A percentile compares a stretch with the other conserved stretches of the same genome.
Evolutionary conservation across 2,113 vertebrate species (phyloP).

Genomic region (Hyperopisus bebe): DNA sequence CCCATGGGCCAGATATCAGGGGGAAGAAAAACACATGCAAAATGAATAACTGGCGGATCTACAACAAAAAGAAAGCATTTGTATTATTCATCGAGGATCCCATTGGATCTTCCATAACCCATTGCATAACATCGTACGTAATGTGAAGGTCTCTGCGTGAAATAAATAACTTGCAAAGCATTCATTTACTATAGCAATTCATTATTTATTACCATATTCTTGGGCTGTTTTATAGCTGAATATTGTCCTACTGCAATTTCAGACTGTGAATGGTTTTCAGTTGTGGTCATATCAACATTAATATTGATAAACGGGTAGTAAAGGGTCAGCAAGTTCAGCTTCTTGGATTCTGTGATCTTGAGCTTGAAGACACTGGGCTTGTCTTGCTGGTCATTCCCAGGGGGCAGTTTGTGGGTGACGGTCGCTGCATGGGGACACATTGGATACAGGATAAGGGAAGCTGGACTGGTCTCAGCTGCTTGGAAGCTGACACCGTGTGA

Average conservation of each 20-base stretch:
- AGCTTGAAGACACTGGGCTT: not conserved
- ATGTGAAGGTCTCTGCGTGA: not conserved
- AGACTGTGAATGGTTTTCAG: not conserved
- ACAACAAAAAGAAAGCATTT: not conserved
- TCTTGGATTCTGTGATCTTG: not conserved
- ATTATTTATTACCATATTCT: not conserved
- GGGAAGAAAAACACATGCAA: not conserved
- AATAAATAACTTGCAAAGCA: not conserved
- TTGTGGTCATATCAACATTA: not conserved
- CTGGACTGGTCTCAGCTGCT: not conserved
- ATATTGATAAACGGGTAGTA: not conserved
- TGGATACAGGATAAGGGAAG: not conserved
- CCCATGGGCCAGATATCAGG: not conserved
- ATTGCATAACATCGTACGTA: not conserved
- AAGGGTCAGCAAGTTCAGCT: not conserved
- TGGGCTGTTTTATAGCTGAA: not conserved
- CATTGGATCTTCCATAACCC: not conserved
- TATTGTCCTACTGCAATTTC: not conserved
- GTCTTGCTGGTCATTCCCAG: not conserved
- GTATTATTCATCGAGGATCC: not conserved
- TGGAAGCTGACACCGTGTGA: not conserved
- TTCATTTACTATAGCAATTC: not conserved
- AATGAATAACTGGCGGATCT: not conserved
- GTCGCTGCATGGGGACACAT: not conserved
- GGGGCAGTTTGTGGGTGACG: not conserved